Percentiles rank a stretch among this genome's conserved stretches.
Evolutionary conservation across 2,797 vertebrate genomes (phyloP).

Genomic region (Pseudochirops cupreus): DNA sequence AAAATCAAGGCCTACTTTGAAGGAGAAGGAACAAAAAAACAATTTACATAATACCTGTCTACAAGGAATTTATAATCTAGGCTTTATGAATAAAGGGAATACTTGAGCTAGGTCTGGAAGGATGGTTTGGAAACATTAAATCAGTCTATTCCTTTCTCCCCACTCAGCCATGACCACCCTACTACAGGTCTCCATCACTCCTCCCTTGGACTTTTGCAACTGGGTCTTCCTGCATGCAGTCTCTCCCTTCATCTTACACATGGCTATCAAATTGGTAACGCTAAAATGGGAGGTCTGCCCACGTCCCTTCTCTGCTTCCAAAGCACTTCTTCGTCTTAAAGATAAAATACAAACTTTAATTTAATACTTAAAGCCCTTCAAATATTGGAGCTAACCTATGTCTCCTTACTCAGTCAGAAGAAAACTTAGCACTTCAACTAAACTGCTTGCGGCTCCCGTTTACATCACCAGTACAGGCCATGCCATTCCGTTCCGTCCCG

Average conservation of each 20-base stretch:
- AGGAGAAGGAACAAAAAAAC: neutral
- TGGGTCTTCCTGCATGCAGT: neutral
- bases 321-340: neutral
- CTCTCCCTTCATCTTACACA: neutral
- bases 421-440: neutral
- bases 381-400: neutral
- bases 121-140: neutral
- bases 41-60: neutral
- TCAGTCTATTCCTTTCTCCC: neutral
- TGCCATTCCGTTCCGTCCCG: neutral
- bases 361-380: neutral
- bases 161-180: neutral
- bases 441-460: neutral
- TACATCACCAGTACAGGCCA: neutral
- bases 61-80: neutral
- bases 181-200: neutral
- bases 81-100: neutral
- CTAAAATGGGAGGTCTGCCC: neutral
- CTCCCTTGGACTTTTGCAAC: neutral
- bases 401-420: neutral
- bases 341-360: neutral
- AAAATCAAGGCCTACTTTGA: neutral
- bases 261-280: neutral
- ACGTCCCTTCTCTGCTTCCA: neutral
- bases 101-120: neutral